Evolutionary conservation across 2,888 invertebrate genomes (phyloP).

Genomic region (Byasa hedistus): DNA sequence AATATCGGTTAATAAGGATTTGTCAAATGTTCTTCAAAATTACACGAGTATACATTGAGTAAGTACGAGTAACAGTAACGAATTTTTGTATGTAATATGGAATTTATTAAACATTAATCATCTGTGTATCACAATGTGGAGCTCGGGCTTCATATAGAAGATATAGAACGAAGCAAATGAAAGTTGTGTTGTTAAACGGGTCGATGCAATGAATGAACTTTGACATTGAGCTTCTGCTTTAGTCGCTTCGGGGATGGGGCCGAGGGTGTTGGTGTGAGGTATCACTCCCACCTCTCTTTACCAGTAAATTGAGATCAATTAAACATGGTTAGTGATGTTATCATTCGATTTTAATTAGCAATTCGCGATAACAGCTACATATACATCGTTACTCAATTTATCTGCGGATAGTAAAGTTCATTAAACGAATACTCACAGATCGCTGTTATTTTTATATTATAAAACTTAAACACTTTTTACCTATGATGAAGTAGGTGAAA

Average conservation of each 20-base stretch:
- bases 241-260: not conserved
- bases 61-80: too few relatives aligned
- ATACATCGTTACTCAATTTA: not conserved
- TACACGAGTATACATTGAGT: too few relatives aligned
- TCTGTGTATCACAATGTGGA: not conserved
- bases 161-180: not conserved
- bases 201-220: slow-evolving; percentile 18
- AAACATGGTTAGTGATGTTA: not conserved
- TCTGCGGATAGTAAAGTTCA: too few relatives aligned
- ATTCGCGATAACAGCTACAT: too few relatives aligned
- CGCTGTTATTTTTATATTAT: too few relatives aligned
- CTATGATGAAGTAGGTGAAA: too few relatives aligned
- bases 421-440: too few relatives aligned
- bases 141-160: not conserved
- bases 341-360: not conserved
- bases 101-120: not conserved
- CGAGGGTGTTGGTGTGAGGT: not conserved
- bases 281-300: not conserved
- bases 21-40: too few relatives aligned
- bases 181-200: slow-evolving; percentile 5
- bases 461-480: too few relatives aligned
- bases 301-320: not conserved
- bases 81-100: too few relatives aligned
- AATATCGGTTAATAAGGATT: too few relatives aligned
- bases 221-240: slow-evolving; percentile 17